These are phyloP conservation scores for Tolmerus cingulatus DNA, from an alignment of 2,888 invertebrate species.

Conservation along the genomic window DNA sequence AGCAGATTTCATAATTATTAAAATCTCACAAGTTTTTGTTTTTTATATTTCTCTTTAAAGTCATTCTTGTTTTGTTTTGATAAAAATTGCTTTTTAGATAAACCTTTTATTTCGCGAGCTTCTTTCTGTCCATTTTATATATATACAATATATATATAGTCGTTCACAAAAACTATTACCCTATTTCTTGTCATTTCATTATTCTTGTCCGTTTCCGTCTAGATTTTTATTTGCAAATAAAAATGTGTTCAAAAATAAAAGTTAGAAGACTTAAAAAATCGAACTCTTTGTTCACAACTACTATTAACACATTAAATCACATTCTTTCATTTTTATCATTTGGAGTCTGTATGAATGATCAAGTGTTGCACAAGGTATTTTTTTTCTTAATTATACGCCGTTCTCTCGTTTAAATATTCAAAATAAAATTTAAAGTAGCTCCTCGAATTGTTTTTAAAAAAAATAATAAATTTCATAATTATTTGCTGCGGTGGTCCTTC, in stretches of 20 bases:
- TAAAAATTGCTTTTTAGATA: neutral
- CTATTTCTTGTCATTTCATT: neutral
- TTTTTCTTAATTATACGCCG: neutral
- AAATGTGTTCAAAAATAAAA: constrained; percentile 33
- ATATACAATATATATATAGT: neutral
- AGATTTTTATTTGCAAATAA: constrained; percentile 9
- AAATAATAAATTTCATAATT: neutral
- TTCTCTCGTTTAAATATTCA: neutral
- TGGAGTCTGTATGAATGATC: neutral
- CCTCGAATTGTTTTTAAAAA: neutral
- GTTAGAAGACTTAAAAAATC: neutral
- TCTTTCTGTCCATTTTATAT: neutral
- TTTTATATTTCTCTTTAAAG: neutral
- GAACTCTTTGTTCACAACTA: neutral
- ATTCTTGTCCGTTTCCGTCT: neutral
- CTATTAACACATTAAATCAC: constrained; percentile 23
- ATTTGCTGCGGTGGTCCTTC: neutral
- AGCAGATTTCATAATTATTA: neutral
- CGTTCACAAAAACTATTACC: neutral
- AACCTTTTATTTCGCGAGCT: neutral
- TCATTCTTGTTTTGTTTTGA: neutral
- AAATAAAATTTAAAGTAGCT: neutral
- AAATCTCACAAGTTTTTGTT: constrained; percentile 23
- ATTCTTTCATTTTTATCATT: neutral
- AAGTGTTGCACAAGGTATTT: constrained; percentile 6